Evolutionary conservation across 1,140 invertebrate species (phyloP).

Genomic region (Sinonovacula constricta): DNA sequence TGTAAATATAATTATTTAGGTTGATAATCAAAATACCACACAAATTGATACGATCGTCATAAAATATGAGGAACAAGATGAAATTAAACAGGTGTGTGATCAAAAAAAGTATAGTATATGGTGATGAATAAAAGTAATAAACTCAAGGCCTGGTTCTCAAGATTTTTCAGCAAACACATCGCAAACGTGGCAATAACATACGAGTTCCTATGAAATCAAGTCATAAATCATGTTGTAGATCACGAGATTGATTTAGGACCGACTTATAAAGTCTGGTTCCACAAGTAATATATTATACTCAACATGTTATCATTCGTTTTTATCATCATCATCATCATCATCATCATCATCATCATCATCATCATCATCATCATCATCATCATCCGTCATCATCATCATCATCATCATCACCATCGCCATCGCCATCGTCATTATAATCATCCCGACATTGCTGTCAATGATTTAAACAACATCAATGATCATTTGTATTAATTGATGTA

Average conservation of each 20-base stretch:
- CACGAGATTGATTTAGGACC: too few relatives aligned
- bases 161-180: too few relatives aligned
- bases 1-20: slow-evolving; percentile 54
- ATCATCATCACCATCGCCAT: slow-evolving; percentile 25
- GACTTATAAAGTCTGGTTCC: too few relatives aligned
- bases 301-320: slow-evolving; percentile 13
- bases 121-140: not conserved
- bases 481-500: too few relatives aligned
- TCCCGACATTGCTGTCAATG: too few relatives aligned
- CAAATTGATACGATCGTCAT: slow-evolving; percentile 34
- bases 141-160: too few relatives aligned
- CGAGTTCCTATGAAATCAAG: too few relatives aligned
- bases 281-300: too few relatives aligned
- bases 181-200: too few relatives aligned
- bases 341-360: slow-evolving; percentile 43
- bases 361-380: slow-evolving; percentile 41
- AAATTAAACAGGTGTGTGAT: slow-evolving; percentile 45
- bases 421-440: slow-evolving; percentile 23
- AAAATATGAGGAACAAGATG: slow-evolving; percentile 40
- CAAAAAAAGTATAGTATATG: not conserved
- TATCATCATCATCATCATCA: slow-evolving; percentile 45
- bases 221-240: too few relatives aligned
- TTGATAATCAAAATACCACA: slow-evolving; percentile 35
- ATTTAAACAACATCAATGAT: too few relatives aligned
- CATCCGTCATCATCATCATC: too few relatives aligned